Conservation (phyloP, 2,113 vertebrate genomes). For the Chloroceryle aenea region DNA sequence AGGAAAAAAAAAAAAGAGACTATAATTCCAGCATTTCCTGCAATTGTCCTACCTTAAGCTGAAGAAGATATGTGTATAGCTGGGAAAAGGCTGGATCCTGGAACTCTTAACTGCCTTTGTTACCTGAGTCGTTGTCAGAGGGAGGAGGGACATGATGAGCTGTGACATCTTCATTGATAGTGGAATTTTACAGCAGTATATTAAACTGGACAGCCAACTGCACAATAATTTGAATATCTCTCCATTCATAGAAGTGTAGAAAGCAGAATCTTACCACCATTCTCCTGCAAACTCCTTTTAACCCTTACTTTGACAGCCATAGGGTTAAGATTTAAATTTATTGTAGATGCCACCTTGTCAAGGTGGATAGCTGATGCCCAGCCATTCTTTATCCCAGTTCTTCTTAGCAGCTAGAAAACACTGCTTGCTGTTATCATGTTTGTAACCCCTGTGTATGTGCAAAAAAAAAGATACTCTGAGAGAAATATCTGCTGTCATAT, state of each 20-base stretch:
- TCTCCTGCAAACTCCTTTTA: background rate
- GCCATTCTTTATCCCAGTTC: background rate
- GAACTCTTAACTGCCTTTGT: slow-evolving; percentile 75
- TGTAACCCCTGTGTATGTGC: background rate
- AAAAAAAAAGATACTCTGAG: background rate
- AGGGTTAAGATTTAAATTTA: background rate
- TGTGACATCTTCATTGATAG: slow-evolving; percentile 41
- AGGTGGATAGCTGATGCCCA: background rate
- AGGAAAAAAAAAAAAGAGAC: slow-evolving; percentile 54
- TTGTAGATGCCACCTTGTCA: background rate
- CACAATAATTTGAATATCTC: background rate
- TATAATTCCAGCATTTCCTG: slow-evolving; percentile 81
- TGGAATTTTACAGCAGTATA: slow-evolving; percentile 71
- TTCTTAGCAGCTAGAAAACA: background rate
- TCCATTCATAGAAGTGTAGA: background rate
- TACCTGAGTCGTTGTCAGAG: slow-evolving; percentile 69
- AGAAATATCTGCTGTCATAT: background rate
- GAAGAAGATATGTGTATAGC: slow-evolving; percentile 72
- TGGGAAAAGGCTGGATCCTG: slow-evolving; percentile 78
- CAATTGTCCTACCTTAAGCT: slow-evolving; percentile 82
- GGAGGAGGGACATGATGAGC: background rate
- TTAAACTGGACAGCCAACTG: background rate
- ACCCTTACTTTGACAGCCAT: background rate
- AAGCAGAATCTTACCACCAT: background rate
- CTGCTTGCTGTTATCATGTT: background rate